phyloP scores from a whole-genome alignment of 2,797 vertebrate genomes.

The Ctenosaura bakeri region DNA sequence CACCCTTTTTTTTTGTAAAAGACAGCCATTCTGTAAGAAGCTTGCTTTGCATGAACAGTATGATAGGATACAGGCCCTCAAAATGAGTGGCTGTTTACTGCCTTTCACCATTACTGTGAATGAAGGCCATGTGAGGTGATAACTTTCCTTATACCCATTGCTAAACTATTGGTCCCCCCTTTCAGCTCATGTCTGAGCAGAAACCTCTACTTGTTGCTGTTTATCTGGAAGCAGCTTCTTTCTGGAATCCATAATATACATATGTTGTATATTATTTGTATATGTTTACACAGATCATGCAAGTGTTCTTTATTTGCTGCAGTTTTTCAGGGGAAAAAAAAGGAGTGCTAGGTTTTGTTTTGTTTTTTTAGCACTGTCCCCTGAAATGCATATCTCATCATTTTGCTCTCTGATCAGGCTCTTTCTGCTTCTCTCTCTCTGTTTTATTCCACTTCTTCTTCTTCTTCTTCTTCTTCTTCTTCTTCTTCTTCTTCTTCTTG shows the following conservation, averaged over 20 bases:
- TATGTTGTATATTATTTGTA: conserved; percentile 6
- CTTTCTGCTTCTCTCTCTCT: conserved; percentile 75
- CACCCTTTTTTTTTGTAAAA: neutral
- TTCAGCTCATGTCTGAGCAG: neutral
- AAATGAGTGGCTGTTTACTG: neutral
- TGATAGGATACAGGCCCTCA: neutral
- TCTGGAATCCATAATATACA: neutral
- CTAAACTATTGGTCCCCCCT: neutral
- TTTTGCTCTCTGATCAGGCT: conserved; percentile 72
- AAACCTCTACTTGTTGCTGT: neutral
- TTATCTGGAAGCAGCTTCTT: fast-evolving
- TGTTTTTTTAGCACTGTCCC: conserved; percentile 52
- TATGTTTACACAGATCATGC: neutral
- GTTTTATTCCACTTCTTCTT: conserved; percentile 78
- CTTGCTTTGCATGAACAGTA: conserved; percentile 1
- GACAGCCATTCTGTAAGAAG: neutral
- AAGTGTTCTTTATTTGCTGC: conserved; percentile 63
- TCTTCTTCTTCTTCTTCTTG: conserved; percentile 70
- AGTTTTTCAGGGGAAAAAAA: conserved; percentile 51
- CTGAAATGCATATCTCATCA: conserved; percentile 72
- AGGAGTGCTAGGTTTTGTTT: conserved; percentile 14
- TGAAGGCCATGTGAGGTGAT: neutral
- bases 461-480: conserved; percentile 67
- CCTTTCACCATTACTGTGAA: neutral
- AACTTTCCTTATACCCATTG: neutral